Percentiles rank a stretch among this genome's conserved stretches.
Conservation (phyloP, 2,888 invertebrate species). For the Oscheius onirici region DNA sequence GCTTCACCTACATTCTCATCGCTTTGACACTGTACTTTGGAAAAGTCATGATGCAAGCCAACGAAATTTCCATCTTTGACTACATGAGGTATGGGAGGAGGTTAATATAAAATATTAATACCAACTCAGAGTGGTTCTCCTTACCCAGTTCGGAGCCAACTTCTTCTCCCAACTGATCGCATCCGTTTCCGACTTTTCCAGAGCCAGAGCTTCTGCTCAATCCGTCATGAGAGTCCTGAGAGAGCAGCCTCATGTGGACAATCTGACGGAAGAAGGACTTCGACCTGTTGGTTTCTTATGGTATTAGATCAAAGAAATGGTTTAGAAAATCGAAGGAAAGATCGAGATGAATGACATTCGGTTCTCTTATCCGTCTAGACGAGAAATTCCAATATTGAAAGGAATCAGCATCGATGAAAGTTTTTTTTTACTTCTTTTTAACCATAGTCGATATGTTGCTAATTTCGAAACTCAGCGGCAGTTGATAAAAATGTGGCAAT, state of each 20-base stretch:
- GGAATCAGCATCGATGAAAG: constrained; percentile 43
- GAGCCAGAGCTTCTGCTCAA: constrained; percentile 62
- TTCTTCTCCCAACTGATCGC: constrained; percentile 68
- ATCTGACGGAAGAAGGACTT: constrained; percentile 66
- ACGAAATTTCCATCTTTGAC: constrained; percentile 66
- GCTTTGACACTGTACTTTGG: constrained; percentile 63
- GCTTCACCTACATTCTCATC: constrained; percentile 68
- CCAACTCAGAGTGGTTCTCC: constrained; percentile 64
- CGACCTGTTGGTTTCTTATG: constrained; percentile 54
- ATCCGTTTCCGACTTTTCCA: constrained; percentile 47
- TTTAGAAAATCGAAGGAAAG: constrained; percentile 69
- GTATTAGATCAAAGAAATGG: background rate
- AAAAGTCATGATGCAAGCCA: constrained; percentile 65
- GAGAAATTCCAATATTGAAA: constrained; percentile 71
- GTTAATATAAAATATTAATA: background rate
- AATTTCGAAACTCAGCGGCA: too few relatives aligned
- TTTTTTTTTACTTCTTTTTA: background rate
- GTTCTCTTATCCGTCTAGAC: constrained; percentile 73
- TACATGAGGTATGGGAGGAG: constrained; percentile 58
- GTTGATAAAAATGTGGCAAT: too few relatives aligned
- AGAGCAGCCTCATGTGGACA: constrained; percentile 66
- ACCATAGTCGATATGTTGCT: too few relatives aligned
- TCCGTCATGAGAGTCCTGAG: constrained; percentile 63
- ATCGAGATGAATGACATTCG: constrained; percentile 71
- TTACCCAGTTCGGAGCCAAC: constrained; percentile 71